These are phyloP conservation scores for Matsumyia berberina DNA, from an alignment of 2,888 invertebrate genomes.

Conservation along the genomic window DNA sequence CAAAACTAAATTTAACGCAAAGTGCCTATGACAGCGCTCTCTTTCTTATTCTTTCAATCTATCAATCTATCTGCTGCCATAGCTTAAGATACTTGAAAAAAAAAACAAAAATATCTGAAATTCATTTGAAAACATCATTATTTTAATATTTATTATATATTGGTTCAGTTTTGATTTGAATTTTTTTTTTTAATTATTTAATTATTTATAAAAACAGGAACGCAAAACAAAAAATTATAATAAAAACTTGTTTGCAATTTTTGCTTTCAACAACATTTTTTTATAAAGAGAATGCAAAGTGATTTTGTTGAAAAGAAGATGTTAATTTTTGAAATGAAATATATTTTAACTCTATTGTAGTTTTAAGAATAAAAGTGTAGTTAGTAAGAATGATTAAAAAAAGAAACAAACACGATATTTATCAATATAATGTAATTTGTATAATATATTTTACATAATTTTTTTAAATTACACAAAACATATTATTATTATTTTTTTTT, in stretches of 20 bases:
- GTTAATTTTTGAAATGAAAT: constrained; percentile 28
- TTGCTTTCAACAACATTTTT: constrained; percentile 9
- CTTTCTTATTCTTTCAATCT: constrained; percentile 8
- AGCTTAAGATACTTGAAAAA: constrained; percentile 67
- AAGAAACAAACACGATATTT: constrained; percentile 46
- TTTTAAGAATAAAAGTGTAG: constrained; percentile 35
- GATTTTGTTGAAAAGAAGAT: constrained; percentile 19
- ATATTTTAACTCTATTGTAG: constrained; percentile 38
- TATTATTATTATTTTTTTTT: constrained; percentile 20
- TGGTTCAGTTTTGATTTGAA: constrained; percentile 70
- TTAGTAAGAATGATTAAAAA: constrained; percentile 31
- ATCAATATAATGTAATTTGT: constrained; percentile 53
- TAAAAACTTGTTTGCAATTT: not conserved
- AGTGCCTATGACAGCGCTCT: constrained; percentile 4
- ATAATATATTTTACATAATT: constrained; percentile 51
- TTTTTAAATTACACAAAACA: constrained; percentile 43
- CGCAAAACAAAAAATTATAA: not conserved
- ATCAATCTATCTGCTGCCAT: constrained; percentile 73
- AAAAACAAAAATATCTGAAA: constrained; percentile 30
- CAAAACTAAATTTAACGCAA: constrained; percentile 2
- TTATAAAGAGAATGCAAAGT: constrained; percentile 32
- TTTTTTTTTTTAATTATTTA: constrained; percentile 43
- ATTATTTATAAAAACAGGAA: constrained; percentile 55
- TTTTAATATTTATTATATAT: constrained; percentile 71
- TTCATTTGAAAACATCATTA: constrained; percentile 65